Percentiles rank a stretch among this genome's conserved stretches.
These are phyloP conservation scores for Romanomermis culicivorax DNA, from an alignment of 2,888 invertebrate genomes.

Conservation along the genomic window DNA sequence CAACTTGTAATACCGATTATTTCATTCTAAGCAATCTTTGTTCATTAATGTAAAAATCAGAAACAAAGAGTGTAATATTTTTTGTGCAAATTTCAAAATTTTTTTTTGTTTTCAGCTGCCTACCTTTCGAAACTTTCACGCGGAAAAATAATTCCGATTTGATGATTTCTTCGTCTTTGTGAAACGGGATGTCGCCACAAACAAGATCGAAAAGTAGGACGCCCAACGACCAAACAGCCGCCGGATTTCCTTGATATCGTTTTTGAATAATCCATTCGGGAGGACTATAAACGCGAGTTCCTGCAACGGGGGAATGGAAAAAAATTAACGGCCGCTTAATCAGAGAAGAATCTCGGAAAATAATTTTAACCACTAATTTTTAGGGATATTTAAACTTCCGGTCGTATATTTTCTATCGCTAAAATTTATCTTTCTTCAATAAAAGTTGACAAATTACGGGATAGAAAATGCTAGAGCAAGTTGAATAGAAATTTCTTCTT, in stretches of 20 bases:
- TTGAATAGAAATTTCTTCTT: no score
- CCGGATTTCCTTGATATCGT: slow-evolving; percentile 38
- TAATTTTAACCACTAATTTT: no score
- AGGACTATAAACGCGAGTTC: slow-evolving; percentile 42
- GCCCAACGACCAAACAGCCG: slow-evolving; percentile 42
- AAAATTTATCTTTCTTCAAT: no score
- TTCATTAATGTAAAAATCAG: neutral
- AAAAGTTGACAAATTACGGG: no score
- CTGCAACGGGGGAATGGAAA: no score
- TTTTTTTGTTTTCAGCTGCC: slow-evolving; percentile 1
- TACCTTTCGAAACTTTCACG: slow-evolving; percentile 14
- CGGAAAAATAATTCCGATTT: slow-evolving; percentile 26
- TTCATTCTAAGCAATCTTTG: neutral
- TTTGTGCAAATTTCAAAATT: neutral
- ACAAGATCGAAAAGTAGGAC: slow-evolving; percentile 43
- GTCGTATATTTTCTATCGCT: no score
- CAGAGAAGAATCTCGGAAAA: no score
- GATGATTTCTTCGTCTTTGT: slow-evolving; percentile 38
- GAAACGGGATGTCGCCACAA: slow-evolving; percentile 43
- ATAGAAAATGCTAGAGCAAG: no score
- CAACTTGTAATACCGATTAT: neutral
- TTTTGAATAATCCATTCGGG: slow-evolving; percentile 41
- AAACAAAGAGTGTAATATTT: neutral
- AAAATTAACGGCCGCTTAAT: no score
- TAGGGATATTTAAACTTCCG: no score